These are phyloP conservation scores for Drosophila truncata DNA, from an alignment of 1,140 invertebrate genomes.

Conservation along the genomic window DNA sequence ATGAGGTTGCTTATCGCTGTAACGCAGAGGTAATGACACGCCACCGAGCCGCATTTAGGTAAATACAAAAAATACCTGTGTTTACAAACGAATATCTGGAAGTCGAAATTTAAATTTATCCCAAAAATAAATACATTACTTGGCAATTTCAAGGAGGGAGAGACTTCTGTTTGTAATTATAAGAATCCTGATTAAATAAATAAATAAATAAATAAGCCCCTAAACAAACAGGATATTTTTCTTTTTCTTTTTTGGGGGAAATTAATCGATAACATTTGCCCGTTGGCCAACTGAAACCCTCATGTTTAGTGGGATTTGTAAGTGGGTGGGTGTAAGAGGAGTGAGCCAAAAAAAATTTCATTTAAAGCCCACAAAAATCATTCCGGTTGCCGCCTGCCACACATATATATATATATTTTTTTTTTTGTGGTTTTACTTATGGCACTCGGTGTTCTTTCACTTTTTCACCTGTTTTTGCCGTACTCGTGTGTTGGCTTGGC, in stretches of 20 bases:
- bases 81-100: neutral
- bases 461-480: slow-evolving; percentile 4
- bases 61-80: neutral
- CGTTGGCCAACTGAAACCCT: neutral
- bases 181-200: neutral
- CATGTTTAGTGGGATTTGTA: neutral
- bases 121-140: neutral
- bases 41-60: neutral
- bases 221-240: no score
- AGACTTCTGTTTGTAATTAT: neutral
- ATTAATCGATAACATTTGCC: neutral
- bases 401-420: neutral
- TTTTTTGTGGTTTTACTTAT: slow-evolving; percentile 23
- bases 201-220: neutral
- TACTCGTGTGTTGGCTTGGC: slow-evolving; percentile 37
- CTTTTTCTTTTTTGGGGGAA: no score
- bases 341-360: slow-evolving; percentile 3
- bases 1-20: slow-evolving; percentile 41
- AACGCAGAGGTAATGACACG: slow-evolving; percentile 28
- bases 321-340: neutral
- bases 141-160: neutral
- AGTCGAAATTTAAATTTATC: neutral
- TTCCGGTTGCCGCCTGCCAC: neutral
- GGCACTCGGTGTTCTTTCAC: slow-evolving; percentile 7
- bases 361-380: slow-evolving; percentile 23